These are phyloP conservation scores for Neotoma lepida DNA, from an alignment of 2,113 vertebrate species.

Conservation along the genomic window DNA sequence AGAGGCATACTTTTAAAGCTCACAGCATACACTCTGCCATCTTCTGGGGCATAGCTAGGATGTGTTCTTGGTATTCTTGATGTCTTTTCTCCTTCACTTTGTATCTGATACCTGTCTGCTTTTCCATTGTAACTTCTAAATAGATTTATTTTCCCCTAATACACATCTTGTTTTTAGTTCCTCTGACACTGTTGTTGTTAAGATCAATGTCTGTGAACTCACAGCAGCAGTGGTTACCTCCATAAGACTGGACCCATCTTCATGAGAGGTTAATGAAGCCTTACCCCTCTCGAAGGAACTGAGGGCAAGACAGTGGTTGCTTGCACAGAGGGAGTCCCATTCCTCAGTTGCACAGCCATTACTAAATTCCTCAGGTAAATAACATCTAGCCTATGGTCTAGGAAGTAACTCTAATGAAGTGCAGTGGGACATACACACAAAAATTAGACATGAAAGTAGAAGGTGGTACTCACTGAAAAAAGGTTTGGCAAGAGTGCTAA, in stretches of 20 bases:
- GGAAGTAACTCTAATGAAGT: not conserved
- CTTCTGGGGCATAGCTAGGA: not conserved
- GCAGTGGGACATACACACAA: not conserved
- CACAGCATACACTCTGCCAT: not conserved
- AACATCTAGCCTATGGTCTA: no score
- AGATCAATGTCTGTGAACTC: not conserved
- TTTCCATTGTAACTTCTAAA: not conserved
- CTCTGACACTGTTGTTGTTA: not conserved
- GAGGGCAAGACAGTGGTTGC: not conserved
- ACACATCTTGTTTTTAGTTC: not conserved
- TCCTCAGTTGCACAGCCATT: not conserved
- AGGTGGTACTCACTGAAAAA: not conserved
- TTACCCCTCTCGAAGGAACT: not conserved
- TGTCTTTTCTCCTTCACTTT: not conserved
- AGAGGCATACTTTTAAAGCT: not conserved
- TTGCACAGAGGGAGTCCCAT: not conserved
- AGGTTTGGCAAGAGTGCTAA: not conserved
- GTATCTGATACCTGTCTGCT: not conserved
- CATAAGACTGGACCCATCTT: no score
- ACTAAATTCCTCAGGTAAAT: not conserved
- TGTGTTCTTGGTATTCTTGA: not conserved
- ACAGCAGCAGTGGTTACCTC: not conserved
- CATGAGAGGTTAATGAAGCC: not conserved
- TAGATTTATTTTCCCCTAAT: not conserved
- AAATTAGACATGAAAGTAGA: not conserved